Evolutionary conservation across 1,140 invertebrate species (phyloP).

Genomic region (Drosophila tristis): DNA sequence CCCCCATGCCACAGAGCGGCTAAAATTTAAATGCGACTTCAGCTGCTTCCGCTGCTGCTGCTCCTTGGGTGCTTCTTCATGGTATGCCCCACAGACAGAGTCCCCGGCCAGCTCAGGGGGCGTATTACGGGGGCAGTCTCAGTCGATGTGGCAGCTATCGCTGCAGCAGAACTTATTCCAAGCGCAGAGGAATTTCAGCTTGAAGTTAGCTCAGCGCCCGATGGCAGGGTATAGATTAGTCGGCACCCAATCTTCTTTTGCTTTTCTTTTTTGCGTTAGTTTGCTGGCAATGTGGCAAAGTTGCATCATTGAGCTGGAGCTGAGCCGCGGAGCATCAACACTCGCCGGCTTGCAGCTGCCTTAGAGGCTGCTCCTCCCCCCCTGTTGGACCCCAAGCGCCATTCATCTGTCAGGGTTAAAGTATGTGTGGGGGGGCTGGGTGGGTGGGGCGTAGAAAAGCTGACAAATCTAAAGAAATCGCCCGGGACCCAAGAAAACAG

Average conservation of each 20-base stretch:
- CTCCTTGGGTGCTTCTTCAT: slow-evolving; percentile 2
- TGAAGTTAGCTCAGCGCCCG: no score
- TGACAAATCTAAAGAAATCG: slow-evolving; percentile 48
- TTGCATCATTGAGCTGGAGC: no score
- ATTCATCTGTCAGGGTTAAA: slow-evolving; percentile 43
- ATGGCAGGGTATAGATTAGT: no score
- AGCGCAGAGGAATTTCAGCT: no score
- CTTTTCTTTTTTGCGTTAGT: no score
- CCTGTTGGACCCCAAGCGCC: neutral
- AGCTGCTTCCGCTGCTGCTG: slow-evolving; percentile 27
- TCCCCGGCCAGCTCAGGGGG: neutral
- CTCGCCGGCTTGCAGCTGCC: neutral
- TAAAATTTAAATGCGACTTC: slow-evolving; percentile 44
- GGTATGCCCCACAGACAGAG: no score
- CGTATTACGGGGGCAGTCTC: no score
- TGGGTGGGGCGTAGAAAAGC: neutral
- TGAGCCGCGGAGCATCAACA: neutral
- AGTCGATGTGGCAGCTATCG: no score
- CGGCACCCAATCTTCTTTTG: no score
- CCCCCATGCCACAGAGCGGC: neutral
- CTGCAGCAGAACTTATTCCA: no score
- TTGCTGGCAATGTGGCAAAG: no score
- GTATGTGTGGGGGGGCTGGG: neutral
- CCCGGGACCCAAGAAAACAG: neutral
- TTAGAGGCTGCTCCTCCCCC: neutral